phyloP scores from a whole-genome alignment of 2,797 vertebrate species.

The Selene dorsalis region DNA sequence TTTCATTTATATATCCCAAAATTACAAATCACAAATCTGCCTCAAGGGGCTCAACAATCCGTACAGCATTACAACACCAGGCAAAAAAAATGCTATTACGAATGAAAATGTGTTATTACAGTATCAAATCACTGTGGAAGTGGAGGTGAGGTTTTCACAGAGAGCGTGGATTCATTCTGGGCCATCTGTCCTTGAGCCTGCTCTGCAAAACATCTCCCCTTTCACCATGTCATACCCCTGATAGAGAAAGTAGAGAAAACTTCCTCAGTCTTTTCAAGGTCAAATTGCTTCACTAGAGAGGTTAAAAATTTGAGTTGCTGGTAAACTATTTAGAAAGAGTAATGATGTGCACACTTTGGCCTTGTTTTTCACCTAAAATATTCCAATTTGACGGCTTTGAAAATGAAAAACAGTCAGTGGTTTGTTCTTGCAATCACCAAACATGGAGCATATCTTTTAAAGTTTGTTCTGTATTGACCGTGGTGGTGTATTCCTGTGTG shows the following conservation, averaged over 20 bases:
- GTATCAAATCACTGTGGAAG: slow-evolving; percentile 63
- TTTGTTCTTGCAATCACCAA: slow-evolving; percentile 21
- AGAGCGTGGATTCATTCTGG: slow-evolving; percentile 39
- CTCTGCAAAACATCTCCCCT: slow-evolving; percentile 70
- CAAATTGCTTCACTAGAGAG: slow-evolving; percentile 23
- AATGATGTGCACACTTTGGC: slow-evolving; percentile 13
- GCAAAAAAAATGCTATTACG: slow-evolving; percentile 45
- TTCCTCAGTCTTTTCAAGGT: slow-evolving; percentile 25
- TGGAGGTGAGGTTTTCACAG: slow-evolving; percentile 66
- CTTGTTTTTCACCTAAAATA: slow-evolving; percentile 21
- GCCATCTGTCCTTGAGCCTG: slow-evolving; percentile 64
- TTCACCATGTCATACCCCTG: slow-evolving; percentile 52
- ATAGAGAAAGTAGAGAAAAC: slow-evolving; percentile 47
- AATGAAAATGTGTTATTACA: slow-evolving; percentile 70
- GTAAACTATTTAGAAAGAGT: slow-evolving; percentile 31
- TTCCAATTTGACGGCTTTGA: slow-evolving; percentile 21
- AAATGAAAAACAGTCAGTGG: not conserved
- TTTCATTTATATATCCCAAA: not conserved
- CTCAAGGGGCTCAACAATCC: not conserved
- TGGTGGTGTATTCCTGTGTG: slow-evolving; percentile 16
- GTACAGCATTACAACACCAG: not conserved
- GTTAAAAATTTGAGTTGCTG: slow-evolving; percentile 20
- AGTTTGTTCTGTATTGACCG: slow-evolving; percentile 8
- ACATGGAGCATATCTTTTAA: slow-evolving; percentile 9
- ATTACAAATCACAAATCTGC: not conserved